These are phyloP conservation scores for Sycobia sp. DNA, from an alignment of 1,140 invertebrate species.

Conservation along the genomic window DNA sequence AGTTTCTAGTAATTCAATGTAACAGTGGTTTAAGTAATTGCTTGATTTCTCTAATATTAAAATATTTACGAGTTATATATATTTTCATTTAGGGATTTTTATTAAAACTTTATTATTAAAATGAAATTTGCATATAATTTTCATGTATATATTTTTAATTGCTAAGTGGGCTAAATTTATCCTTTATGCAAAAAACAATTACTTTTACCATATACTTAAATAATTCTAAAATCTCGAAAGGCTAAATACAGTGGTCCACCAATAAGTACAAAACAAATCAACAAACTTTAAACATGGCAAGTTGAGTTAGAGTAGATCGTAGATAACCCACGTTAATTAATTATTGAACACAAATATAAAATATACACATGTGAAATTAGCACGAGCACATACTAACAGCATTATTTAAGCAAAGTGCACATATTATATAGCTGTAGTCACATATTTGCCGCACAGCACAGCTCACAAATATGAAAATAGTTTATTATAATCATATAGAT, in stretches of 20 bases:
- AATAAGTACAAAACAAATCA: constrained; percentile 40
- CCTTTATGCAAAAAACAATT: background rate
- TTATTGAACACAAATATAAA: background rate
- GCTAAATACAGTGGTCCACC: constrained; percentile 41
- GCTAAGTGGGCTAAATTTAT: too few species aligned
- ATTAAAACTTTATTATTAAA: too few species aligned
- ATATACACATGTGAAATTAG: background rate
- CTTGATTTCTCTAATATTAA: background rate
- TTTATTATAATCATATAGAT: background rate
- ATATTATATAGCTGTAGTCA: constrained; percentile 9
- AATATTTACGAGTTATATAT: background rate
- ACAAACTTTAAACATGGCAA: constrained; percentile 11
- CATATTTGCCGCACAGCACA: constrained; percentile 23
- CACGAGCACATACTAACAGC: background rate
- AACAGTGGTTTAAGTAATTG: constrained; percentile 26
- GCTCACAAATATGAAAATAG: constrained; percentile 17
- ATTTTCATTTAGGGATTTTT: background rate
- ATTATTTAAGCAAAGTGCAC: constrained; percentile 21
- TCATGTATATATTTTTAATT: too few species aligned
- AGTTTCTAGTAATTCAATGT: constrained; percentile 2
- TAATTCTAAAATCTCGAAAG: too few species aligned
- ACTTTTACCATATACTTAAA: background rate
- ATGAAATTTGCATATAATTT: too few species aligned
- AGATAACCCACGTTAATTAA: constrained; percentile 5
- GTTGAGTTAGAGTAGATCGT: constrained; percentile 10